A percentile compares a stretch with the other conserved stretches of the same genome.
Conservation (phyloP, 2,797 vertebrate genomes). For the Catostomus latipinnis region DNA sequence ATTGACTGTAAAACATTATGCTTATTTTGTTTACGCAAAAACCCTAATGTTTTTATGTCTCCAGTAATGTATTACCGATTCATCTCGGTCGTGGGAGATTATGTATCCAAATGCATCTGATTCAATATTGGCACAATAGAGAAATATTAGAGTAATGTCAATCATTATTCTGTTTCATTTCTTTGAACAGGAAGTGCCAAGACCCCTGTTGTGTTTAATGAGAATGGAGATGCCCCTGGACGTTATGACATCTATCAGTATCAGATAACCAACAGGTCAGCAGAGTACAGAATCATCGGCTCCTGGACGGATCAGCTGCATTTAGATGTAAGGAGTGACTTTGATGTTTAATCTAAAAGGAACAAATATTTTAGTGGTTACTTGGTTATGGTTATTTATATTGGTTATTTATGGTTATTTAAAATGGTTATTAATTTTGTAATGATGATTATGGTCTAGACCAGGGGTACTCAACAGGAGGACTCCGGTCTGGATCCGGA, state of each 20-base stretch:
- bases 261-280: conserved; percentile 86
- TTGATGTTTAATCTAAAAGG: conserved; percentile 6
- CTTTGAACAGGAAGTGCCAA: conserved; percentile 87
- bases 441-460: conserved; percentile 24
- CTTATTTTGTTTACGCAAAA: conserved; percentile 28
- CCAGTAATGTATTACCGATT: conserved; percentile 26
- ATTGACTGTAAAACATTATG: conserved; percentile 31
- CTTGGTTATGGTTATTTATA: conserved; percentile 1
- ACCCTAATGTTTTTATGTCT: conserved; percentile 39
- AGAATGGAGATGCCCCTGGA: conserved; percentile 95
- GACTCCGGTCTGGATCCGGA: too few relatives aligned
- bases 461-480: too few relatives aligned
- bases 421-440: neutral
- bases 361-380: neutral
- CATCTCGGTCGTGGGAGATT: conserved; percentile 4
- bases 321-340: conserved; percentile 83
- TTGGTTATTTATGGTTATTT: conserved; percentile 8
- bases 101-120: conserved; percentile 7
- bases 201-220: conserved; percentile 93
- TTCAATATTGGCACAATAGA: conserved; percentile 17
- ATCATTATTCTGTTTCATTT: conserved; percentile 10
- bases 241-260: conserved; percentile 98
- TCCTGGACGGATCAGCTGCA: conserved; percentile 95
- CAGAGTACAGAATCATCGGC: conserved; percentile 94
- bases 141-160: neutral